Percentiles rank a stretch among this genome's conserved stretches.
Conservation (phyloP, 1,140 invertebrate genomes). For the Brachionus koreanus region DNA sequence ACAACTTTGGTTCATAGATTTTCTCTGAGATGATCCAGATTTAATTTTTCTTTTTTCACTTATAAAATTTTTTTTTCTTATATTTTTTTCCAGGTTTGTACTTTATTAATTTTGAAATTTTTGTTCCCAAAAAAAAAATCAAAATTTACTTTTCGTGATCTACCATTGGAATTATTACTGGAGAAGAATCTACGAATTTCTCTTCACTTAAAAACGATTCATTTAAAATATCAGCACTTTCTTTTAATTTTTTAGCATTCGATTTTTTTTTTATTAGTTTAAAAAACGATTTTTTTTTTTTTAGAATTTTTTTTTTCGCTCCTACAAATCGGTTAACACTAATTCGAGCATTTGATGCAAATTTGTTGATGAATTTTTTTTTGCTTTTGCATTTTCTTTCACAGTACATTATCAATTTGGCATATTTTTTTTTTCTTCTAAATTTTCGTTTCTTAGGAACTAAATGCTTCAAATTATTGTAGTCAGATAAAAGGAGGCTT, state of each 20-base stretch:
- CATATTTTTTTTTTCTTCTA: not conserved
- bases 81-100: not conserved
- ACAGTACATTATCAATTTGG: not conserved
- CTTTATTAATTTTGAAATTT: not conserved
- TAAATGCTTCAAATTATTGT: not conserved
- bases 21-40: not conserved
- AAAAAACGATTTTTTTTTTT: not conserved
- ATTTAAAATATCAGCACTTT: not conserved
- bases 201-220: not conserved
- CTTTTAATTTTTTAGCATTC: not conserved
- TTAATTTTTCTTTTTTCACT: not conserved
- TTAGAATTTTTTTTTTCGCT: not conserved
- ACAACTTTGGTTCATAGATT: not conserved
- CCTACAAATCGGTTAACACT: not conserved
- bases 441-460: not conserved
- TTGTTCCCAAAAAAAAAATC: not conserved
- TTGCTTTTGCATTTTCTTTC: not conserved
- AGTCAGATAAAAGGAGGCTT: not conserved
- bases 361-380: not conserved
- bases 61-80: not conserved
- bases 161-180: not conserved
- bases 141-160: not conserved
- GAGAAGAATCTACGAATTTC: not conserved
- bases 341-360: not conserved
- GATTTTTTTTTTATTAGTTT: not conserved